Conservation (phyloP, 1,140 invertebrate species). For the Maniola jurtina region DNA sequence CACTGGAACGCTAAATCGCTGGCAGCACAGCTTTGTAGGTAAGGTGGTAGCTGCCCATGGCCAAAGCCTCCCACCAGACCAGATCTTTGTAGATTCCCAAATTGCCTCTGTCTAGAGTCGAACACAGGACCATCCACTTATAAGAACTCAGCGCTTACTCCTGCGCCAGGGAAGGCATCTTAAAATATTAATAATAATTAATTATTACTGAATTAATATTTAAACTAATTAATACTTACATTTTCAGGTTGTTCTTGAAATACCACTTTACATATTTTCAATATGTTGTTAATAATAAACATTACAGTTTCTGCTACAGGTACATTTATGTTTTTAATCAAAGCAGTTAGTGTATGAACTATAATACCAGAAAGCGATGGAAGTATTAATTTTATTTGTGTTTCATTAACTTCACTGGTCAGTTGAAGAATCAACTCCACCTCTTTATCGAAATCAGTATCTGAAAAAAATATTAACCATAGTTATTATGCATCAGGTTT, state of each 20-base stretch:
- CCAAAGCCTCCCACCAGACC: too few species aligned
- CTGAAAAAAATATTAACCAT: slow-evolving; percentile 29
- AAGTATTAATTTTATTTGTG: slow-evolving; percentile 12
- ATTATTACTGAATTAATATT: background rate
- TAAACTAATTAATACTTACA: slow-evolving; percentile 31
- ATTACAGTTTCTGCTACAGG: slow-evolving; percentile 25
- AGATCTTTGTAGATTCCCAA: too few species aligned
- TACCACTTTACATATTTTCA: slow-evolving; percentile 10
- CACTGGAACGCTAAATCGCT: too few species aligned
- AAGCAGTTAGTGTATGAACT: background rate
- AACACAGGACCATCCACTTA: too few species aligned
- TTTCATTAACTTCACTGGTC: slow-evolving; percentile 8
- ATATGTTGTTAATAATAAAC: slow-evolving; percentile 32
- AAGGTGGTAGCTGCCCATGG: too few species aligned
- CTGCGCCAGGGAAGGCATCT: too few species aligned
- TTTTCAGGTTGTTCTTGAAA: slow-evolving; percentile 18
- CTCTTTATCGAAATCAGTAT: slow-evolving; percentile 32
- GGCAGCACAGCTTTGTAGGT: too few species aligned
- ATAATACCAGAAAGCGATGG: slow-evolving; percentile 17
- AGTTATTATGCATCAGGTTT: background rate
- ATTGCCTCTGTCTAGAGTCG: too few species aligned
- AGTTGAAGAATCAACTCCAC: slow-evolving; percentile 27
- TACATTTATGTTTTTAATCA: slow-evolving; percentile 4
- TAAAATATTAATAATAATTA: too few species aligned
- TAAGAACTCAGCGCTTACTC: too few species aligned